Evolutionary conservation across 2,888 invertebrate species (phyloP).

Genomic region (Spodoptera exigua): DNA sequence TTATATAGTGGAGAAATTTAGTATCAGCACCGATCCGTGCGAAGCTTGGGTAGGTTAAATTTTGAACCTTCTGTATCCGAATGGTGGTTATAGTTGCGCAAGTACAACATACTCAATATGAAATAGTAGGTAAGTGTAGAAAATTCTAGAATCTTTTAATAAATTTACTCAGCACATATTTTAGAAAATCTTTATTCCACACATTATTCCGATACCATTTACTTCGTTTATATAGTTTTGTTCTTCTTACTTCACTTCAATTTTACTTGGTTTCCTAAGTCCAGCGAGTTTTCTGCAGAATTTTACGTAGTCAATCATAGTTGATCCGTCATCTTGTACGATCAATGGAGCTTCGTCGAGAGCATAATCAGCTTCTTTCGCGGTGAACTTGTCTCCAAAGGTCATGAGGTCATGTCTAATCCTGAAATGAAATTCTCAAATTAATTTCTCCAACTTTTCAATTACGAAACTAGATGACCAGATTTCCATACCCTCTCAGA

Average conservation of each 20-base stretch:
- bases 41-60: too few species aligned
- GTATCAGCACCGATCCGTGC: too few species aligned
- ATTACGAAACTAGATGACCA: too few species aligned
- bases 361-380: constrained; percentile 90
- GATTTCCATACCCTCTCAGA: too few species aligned
- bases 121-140: too few species aligned
- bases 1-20: too few species aligned
- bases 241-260: constrained; percentile 32
- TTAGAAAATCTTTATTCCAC: constrained; percentile 34
- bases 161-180: neutral
- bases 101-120: too few species aligned
- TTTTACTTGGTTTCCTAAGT: constrained; percentile 84
- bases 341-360: constrained; percentile 90
- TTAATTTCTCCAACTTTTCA: neutral
- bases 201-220: constrained; percentile 12
- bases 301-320: constrained; percentile 90
- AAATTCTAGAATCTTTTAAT: too few species aligned
- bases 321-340: constrained; percentile 82
- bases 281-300: constrained; percentile 90
- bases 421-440: constrained; percentile 71
- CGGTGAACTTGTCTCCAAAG: constrained; percentile 91
- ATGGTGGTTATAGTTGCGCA: too few species aligned
- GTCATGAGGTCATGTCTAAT: constrained; percentile 91
- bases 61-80: too few species aligned
- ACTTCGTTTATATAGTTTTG: neutral